Conservation (phyloP, 2,113 vertebrate species). For the Fregetta grallaria region DNA sequence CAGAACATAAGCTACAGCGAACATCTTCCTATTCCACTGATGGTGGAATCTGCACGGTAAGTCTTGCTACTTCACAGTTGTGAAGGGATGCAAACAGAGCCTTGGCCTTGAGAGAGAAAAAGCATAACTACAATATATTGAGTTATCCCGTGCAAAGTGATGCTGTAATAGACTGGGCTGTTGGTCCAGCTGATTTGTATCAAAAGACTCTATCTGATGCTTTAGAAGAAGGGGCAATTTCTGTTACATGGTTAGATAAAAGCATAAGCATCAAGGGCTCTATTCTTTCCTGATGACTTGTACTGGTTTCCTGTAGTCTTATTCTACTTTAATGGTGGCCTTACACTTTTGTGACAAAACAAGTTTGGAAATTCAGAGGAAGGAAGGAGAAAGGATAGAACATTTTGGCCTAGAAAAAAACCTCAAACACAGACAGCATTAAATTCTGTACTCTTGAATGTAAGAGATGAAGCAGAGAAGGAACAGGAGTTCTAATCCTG, state of each 20-base stretch:
- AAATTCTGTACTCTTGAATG: background rate
- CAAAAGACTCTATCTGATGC: background rate
- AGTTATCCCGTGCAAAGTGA: background rate
- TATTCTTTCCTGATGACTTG: background rate
- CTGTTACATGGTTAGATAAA: background rate
- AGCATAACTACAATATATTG: background rate
- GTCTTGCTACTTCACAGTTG: background rate
- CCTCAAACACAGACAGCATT: background rate
- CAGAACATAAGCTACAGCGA: conserved; percentile 87
- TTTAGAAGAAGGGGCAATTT: background rate
- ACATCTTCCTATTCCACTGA: conserved; percentile 90
- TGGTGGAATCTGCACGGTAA: conserved; percentile 75
- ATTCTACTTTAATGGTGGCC: background rate
- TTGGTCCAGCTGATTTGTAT: background rate
- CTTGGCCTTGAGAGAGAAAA: background rate
- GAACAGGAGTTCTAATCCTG: background rate
- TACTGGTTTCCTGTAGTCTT: background rate
- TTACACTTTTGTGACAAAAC: background rate
- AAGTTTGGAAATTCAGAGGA: background rate
- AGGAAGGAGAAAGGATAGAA: background rate
- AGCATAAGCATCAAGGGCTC: background rate
- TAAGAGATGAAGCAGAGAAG: background rate
- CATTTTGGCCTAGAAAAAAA: background rate
- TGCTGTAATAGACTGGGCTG: background rate
- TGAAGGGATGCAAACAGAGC: background rate